phyloP scores from a whole-genome alignment of 1,140 invertebrate species.

The Orussus abietinus region DNA sequence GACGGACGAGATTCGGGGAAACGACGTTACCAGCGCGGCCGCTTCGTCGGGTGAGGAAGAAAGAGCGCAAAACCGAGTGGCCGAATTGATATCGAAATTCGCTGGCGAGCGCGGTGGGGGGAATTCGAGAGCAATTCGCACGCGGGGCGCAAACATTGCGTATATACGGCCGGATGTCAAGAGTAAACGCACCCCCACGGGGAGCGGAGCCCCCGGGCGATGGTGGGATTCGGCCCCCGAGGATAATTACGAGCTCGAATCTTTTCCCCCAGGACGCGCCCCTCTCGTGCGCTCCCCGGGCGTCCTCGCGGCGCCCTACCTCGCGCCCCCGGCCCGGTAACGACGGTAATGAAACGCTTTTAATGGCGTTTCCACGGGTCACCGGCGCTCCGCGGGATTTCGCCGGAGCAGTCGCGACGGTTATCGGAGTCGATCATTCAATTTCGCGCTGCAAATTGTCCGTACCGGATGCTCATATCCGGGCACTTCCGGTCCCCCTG shows the following conservation, averaged over 20 bases:
- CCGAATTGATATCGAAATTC: conserved; percentile 24
- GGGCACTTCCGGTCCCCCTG: conserved; percentile 46
- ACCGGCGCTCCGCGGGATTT: conserved; percentile 24
- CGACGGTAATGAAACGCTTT: conserved; percentile 29
- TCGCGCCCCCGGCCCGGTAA: conserved; percentile 30
- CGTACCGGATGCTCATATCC: conserved; percentile 55
- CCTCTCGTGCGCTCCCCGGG: no score
- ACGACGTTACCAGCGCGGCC: conserved; percentile 18
- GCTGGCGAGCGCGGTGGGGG: conserved; percentile 28
- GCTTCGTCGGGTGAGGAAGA: conserved; percentile 22
- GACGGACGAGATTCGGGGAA: no score
- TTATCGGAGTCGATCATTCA: conserved; percentile 52
- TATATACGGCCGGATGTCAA: conserved; percentile 20
- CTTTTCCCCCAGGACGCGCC: no score
- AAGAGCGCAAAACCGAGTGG: conserved; percentile 6
- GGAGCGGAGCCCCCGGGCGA: no score
- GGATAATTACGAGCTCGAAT: no score
- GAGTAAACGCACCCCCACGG: conserved; percentile 5
- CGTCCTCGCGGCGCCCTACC: no score
- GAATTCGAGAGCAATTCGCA: conserved; percentile 29
- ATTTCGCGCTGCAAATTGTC: conserved; percentile 53
- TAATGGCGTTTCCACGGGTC: conserved; percentile 25
- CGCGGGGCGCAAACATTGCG: conserved; percentile 32
- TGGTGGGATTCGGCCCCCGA: no score
- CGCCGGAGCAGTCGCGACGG: conserved; percentile 24